Base-by-base conservation (phyloP, 2,888 invertebrate species). In the Polia nebulosa region DNA sequence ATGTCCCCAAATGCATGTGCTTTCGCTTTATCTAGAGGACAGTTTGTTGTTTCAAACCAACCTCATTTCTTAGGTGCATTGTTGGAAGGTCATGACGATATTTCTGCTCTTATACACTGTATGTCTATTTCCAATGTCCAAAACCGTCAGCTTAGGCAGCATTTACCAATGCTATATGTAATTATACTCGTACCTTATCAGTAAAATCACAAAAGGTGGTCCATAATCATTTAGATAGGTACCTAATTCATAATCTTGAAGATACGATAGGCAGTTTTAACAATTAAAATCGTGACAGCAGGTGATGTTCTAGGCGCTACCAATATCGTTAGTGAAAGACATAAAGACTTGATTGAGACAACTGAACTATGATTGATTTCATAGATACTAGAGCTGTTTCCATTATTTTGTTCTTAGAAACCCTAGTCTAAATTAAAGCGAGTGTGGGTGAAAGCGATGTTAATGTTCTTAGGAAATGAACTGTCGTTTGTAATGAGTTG, bases 381-480 rank as follows among this genome's bases (percentile, higher is more conserved):
- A 67, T 62, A 39, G 39, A 74, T 39, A 49, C 56, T 52, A 36
- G 25, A 61, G 27, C 11, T 39, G 22, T 9, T 77, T 39, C 56
- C 9, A 63, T 72, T 71, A 72, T 62, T 29, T 56, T 75, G 44
- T 69, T 60, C 76, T 68, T 15, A 49, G 80, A 76, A 76, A 59
- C 11, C 5, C 2, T 44, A 59, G 49, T 47, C 20, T 49, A 47
- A 36, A 49, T 39, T 39, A 13, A 17, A 62, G 45, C 8, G 11
- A 57, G 41, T 53, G 47, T 59, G 60, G 53, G 59, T 72, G 76
- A 79, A 66, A 68, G 63, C 51, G 44, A 68, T 44, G 27, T 75
- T 71, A 70, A 82, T 79, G 76, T 36, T 65, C 53, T 62, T 53
- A 82, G 80, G 72, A 76, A 79, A 76, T 65, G 76, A 62, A 29